Evolutionary conservation across 1,140 invertebrate genomes (phyloP).

Genomic region (Drosophila truncata): DNA sequence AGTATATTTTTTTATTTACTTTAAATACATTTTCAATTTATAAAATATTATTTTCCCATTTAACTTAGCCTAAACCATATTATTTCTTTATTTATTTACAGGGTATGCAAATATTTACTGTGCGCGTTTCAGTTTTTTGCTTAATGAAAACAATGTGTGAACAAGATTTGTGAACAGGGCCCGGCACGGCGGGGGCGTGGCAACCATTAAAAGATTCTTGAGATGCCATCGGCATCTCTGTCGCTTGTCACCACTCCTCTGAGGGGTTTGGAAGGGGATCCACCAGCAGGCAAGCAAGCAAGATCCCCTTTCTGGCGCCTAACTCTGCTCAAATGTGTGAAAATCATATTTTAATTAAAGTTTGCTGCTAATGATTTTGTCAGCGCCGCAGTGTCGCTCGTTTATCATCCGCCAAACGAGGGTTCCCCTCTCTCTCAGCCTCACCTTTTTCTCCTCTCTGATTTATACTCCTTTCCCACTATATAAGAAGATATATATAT

Average conservation of each 20-base stretch:
- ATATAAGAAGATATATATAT: background rate
- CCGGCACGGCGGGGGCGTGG: slow-evolving; percentile 37
- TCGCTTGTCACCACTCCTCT: slow-evolving; percentile 54
- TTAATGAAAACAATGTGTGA: slow-evolving; percentile 84
- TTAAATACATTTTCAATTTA: background rate
- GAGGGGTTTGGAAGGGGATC: background rate
- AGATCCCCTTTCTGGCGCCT: slow-evolving; percentile 54
- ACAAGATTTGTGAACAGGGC: slow-evolving; percentile 66
- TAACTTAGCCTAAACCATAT: background rate
- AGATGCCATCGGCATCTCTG: slow-evolving; percentile 48
- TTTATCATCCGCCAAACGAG: slow-evolving; percentile 62
- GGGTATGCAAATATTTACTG: slow-evolving; percentile 61
- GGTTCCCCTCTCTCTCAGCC: background rate
- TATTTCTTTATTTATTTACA: slow-evolving; percentile 13
- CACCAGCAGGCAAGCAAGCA: background rate
- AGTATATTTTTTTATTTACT: background rate
- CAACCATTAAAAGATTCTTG: slow-evolving; percentile 72
- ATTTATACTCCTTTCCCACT: slow-evolving; percentile 21
- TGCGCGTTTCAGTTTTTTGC: slow-evolving; percentile 43
- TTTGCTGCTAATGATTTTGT: slow-evolving; percentile 76
- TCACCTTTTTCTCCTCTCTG: slow-evolving; percentile 4
- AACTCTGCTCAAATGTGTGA: slow-evolving; percentile 67
- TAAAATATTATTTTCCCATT: background rate
- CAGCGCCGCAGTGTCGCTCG: slow-evolving; percentile 57
- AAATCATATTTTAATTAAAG: slow-evolving; percentile 71